Evolutionary conservation across 2,797 vertebrate species (phyloP), one percentile per base, ranked within the genome.

Genomic region (Eulemur coronatus): DNA sequence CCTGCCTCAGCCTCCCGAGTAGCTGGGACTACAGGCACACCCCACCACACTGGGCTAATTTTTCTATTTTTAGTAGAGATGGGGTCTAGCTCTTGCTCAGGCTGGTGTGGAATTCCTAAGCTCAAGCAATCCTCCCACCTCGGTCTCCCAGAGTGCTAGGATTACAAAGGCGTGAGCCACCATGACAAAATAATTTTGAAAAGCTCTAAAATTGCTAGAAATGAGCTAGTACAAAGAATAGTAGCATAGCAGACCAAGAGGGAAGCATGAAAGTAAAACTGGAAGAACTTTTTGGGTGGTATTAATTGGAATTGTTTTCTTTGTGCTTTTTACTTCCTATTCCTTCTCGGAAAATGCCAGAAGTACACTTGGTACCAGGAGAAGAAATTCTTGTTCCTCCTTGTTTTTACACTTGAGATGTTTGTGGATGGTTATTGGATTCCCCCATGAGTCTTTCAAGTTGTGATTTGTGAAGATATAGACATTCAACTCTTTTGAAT

Each of bases 361-460:
- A 88, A 97, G 97, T 97, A 97, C 97, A 97, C 94, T 97, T 93
- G 89, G 97, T 98, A 96, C 97, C 80, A 94, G 97, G 84, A 95
- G 92, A 85, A 97, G 87, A 94, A 95, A 97, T 95, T 94, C 94
- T 93, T 94, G 93, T 95, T 94, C 86, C 86, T 95, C 69, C 46
- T 80, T 17, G 93, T 97, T 97, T 97, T 95, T 91, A 89, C 96
- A 91, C 94, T 93, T 88, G 92, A 96, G 93, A 96, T 96, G 63
- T 96, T 97, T 95, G 87, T 59, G 48, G 96, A 90, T 84, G 95
- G 94, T 94, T 95, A 96, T 85, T 63, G 73, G 95, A 95, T 92
- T 78, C 79, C 92, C 75, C 87, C n/a, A 59, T 79, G 59, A 91
- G 89, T 80, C 91, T 86, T 70, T 61, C 20, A n/a, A 7, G 41